Evolutionary conservation across 2,113 vertebrate species (phyloP).

Genomic region (Urocitellus parryii): DNA sequence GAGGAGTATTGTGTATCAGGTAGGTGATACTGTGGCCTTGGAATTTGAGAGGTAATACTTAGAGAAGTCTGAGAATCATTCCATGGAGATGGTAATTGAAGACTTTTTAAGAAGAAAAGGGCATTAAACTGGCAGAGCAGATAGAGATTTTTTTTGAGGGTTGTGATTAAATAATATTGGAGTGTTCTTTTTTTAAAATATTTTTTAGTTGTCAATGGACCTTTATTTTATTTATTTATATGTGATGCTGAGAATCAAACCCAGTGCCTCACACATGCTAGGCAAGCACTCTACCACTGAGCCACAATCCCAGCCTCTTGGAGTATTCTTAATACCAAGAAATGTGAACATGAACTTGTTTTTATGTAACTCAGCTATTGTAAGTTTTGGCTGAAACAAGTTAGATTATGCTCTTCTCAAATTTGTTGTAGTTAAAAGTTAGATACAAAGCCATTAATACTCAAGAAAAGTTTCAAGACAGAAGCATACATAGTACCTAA

Average conservation of each 20-base stretch:
- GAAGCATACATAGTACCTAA: neutral
- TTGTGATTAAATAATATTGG: conserved; percentile 1
- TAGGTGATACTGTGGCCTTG: neutral
- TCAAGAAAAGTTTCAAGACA: neutral
- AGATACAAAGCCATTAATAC: neutral
- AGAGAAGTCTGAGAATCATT: neutral
- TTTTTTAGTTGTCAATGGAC: no score
- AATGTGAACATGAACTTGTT: neutral
- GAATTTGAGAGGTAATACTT: neutral
- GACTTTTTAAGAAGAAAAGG: neutral
- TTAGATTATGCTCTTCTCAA: conserved; percentile 18
- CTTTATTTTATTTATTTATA: no score
- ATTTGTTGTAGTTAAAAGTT: conserved; percentile 14
- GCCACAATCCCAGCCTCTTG: neutral
- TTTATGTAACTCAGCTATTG: neutral
- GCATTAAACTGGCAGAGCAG: neutral
- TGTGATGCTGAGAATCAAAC: no score
- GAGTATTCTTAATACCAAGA: neutral
- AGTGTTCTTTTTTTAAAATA: neutral
- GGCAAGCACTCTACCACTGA: no score
- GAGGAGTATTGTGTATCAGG: neutral
- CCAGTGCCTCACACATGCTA: no score
- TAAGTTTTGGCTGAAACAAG: neutral
- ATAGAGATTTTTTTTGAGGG: neutral
- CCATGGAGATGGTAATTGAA: neutral